Conservation (phyloP, 2,797 vertebrate species). For the Danio choprae region DNA sequence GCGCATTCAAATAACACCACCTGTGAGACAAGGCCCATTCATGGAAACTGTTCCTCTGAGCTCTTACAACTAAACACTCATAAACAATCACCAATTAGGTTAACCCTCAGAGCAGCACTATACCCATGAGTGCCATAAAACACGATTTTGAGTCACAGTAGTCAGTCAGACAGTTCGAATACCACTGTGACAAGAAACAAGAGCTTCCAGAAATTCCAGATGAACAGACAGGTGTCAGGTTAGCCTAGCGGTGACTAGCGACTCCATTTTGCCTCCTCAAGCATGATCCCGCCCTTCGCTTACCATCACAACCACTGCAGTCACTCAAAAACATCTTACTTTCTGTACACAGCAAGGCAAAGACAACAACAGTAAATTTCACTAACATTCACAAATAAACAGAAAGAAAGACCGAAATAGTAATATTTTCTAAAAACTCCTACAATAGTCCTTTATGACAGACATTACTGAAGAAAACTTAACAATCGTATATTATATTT, state of each 20-base stretch:
- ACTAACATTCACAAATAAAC: too few species aligned
- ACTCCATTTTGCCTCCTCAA: background rate
- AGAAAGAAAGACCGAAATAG: too few species aligned
- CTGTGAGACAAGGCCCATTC: background rate
- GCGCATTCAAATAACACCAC: constrained; percentile 10
- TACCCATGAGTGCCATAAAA: background rate
- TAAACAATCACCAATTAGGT: constrained; percentile 13
- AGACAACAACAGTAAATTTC: too few species aligned
- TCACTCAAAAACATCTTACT: background rate
- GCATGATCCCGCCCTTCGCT: background rate
- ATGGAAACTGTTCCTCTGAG: constrained; percentile 15
- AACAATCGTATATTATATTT: too few species aligned
- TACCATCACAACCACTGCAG: background rate
- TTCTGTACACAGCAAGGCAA: too few species aligned
- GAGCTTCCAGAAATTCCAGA: constrained; percentile 35
- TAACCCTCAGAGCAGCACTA: background rate
- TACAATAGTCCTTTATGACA: too few species aligned
- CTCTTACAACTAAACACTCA: constrained; percentile 2
- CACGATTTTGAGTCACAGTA: background rate
- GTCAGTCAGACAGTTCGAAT: background rate
- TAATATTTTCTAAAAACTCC: too few species aligned
- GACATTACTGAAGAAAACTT: too few species aligned
- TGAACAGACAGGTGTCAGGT: background rate
- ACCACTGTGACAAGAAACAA: background rate
- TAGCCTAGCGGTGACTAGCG: background rate